These are phyloP conservation scores for Platyscapa corneri DNA, from an alignment of 1,140 invertebrate genomes.

Conservation along the genomic window DNA sequence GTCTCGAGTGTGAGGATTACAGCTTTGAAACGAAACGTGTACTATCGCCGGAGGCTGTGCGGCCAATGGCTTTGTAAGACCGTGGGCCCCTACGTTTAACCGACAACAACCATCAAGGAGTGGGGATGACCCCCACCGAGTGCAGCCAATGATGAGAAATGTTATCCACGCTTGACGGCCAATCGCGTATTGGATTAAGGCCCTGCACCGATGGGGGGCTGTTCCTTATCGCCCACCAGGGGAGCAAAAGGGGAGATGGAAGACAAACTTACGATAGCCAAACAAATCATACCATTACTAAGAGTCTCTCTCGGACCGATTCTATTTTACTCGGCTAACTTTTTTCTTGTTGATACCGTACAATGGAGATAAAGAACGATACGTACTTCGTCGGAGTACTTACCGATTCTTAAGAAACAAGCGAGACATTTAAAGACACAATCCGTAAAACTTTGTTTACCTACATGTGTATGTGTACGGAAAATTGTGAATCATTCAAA, in stretches of 20 bases:
- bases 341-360: not conserved
- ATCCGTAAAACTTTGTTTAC: not conserved
- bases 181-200: not conserved
- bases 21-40: slow-evolving; percentile 30
- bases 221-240: not conserved
- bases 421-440: not conserved
- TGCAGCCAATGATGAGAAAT: not conserved
- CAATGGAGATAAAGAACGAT: not conserved
- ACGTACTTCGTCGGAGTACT: not conserved
- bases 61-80: slow-evolving; percentile 25
- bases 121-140: not conserved
- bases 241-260: not conserved
- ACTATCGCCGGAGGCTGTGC: slow-evolving; percentile 18
- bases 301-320: not conserved
- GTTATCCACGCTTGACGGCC: not conserved
- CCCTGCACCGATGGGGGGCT: not conserved
- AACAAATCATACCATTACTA: not conserved
- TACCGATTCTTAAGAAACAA: not conserved
- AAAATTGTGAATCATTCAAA: not conserved
- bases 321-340: not conserved
- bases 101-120: no score
- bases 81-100: slow-evolving; percentile 9
- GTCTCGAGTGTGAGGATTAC: no score
- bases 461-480: not conserved
- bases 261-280: not conserved